Evolutionary conservation across 2,113 vertebrate species (phyloP).

Genomic region (Urocitellus parryii): DNA sequence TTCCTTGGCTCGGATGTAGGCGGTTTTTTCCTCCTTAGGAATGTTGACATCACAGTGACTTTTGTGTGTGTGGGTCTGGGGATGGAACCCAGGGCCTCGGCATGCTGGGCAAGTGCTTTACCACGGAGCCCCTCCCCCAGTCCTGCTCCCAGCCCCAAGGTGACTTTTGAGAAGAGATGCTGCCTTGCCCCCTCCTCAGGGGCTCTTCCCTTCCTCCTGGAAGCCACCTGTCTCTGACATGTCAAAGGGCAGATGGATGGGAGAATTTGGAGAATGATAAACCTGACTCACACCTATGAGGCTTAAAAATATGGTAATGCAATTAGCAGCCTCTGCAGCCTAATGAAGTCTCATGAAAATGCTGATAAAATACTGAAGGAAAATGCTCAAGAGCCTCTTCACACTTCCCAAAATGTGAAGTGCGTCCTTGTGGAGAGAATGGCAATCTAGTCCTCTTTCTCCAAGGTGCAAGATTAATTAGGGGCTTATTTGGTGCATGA

Average conservation of each 20-base stretch:
- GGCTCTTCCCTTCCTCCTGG: not conserved
- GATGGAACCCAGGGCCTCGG: not conserved
- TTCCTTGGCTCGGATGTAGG: not conserved
- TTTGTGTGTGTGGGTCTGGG: not conserved
- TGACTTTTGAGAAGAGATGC: not conserved
- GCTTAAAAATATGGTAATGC: constrained; percentile 90
- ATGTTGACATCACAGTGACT: not conserved
- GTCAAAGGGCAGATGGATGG: constrained; percentile 58
- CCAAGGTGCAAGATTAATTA: constrained; percentile 89
- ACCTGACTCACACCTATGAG: constrained; percentile 74
- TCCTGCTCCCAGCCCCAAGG: no score
- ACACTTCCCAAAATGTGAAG: constrained; percentile 88
- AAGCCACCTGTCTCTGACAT: not conserved
- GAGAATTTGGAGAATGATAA: constrained; percentile 1
- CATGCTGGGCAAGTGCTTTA: no score
- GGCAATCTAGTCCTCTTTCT: constrained; percentile 87
- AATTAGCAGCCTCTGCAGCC: constrained; percentile 86
- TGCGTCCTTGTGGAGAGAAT: constrained; percentile 83
- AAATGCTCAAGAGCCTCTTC: constrained; percentile 88
- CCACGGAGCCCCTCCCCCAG: no score
- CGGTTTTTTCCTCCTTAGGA: not conserved
- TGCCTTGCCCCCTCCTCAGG: no score
- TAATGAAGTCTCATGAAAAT: constrained; percentile 85
- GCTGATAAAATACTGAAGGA: constrained; percentile 85
- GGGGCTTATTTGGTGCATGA: constrained; percentile 88